Evolutionary conservation across 1,140 invertebrate species (phyloP).

Genomic region (Hypothenemus hampei): DNA sequence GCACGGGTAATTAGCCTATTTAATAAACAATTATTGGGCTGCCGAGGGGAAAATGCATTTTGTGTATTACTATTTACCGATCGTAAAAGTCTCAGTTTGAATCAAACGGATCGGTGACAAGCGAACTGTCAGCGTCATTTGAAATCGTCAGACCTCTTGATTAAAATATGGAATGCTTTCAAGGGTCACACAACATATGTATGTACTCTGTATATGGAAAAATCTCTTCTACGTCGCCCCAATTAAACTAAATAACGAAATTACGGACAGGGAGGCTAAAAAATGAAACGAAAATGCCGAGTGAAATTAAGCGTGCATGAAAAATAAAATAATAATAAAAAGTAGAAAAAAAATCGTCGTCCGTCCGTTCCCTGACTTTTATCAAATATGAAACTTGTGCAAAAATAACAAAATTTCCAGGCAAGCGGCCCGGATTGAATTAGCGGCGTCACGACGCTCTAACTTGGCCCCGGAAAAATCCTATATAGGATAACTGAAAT

Average conservation of each 20-base stretch:
- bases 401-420: slow-evolving; percentile 24
- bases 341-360: slow-evolving; percentile 21
- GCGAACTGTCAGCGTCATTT: too few relatives aligned
- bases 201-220: neutral
- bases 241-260: slow-evolving; percentile 21
- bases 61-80: slow-evolving; percentile 11
- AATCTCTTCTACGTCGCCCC: slow-evolving; percentile 13
- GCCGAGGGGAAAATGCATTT: slow-evolving; percentile 16
- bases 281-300: slow-evolving; percentile 15
- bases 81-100: too few relatives aligned
- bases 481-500: slow-evolving; percentile 24
- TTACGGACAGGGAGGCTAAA: too few relatives aligned
- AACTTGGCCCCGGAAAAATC: slow-evolving; percentile 18
- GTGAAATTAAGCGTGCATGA: slow-evolving; percentile 9
- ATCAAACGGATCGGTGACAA: too few relatives aligned
- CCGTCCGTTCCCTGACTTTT: slow-evolving; percentile 21
- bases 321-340: slow-evolving; percentile 8
- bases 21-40: slow-evolving; percentile 17
- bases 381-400: slow-evolving; percentile 26
- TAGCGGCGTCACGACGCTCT: slow-evolving; percentile 21
- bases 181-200: neutral
- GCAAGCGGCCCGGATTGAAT: slow-evolving; percentile 23
- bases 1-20: slow-evolving; percentile 19
- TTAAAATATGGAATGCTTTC: neutral
- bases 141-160: too few relatives aligned